These are phyloP conservation scores for Dugesia japonica DNA, from an alignment of 2,888 invertebrate species.

Conservation along the genomic window DNA sequence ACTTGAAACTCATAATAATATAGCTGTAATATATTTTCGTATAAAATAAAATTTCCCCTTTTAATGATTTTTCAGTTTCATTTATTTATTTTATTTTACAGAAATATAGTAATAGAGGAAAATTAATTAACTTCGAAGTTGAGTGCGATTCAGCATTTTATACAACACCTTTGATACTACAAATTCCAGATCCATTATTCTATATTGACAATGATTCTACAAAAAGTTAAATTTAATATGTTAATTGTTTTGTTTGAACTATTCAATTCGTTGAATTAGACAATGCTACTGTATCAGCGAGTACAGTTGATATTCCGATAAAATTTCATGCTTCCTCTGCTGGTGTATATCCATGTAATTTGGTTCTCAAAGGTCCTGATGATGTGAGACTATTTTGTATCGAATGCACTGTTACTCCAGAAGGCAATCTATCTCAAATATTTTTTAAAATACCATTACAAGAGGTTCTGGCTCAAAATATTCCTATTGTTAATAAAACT, in stretches of 20 bases:
- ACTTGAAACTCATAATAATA: too few species aligned
- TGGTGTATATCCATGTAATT: slow-evolving; percentile 43
- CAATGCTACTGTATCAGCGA: background rate
- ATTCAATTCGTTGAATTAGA: background rate
- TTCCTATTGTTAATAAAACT: slow-evolving; percentile 46
- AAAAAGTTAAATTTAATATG: background rate
- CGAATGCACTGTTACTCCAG: slow-evolving; percentile 45
- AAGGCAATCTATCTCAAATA: slow-evolving; percentile 42
- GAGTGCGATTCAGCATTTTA: background rate
- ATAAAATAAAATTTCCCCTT: too few species aligned
- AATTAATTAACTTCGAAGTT: slow-evolving; percentile 10
- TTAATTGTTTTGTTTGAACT: too few species aligned
- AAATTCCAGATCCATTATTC: background rate
- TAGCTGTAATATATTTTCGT: too few species aligned
- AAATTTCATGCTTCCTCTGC: slow-evolving; percentile 41
- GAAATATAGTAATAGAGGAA: slow-evolving; percentile 8
- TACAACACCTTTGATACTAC: background rate
- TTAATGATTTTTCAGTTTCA: too few species aligned
- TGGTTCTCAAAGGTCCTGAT: slow-evolving; percentile 40
- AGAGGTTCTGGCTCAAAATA: slow-evolving; percentile 43
- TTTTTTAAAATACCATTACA: slow-evolving; percentile 44
- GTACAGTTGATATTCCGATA: slow-evolving; percentile 40
- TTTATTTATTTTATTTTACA: too few species aligned
- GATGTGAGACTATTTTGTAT: slow-evolving; percentile 45
- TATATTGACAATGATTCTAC: background rate